phyloP scores from a whole-genome alignment of 1,140 invertebrate genomes.

The Brachionus plicatilis region DNA sequence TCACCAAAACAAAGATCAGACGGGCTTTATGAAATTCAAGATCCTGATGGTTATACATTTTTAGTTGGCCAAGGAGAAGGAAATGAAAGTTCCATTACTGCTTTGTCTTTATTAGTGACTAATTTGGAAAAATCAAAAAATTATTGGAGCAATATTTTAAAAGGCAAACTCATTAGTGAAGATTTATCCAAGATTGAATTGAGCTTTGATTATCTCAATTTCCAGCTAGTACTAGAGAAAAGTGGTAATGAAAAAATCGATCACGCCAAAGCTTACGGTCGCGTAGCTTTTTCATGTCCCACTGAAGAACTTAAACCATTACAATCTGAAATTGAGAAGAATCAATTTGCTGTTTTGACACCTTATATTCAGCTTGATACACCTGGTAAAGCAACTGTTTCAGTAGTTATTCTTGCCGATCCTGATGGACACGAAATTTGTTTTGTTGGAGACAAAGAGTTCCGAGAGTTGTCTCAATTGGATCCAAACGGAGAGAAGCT shows the following conservation, averaged over 20 bases:
- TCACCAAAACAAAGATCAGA: constrained; percentile 65
- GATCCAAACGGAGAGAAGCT: constrained; percentile 66
- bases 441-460: constrained; percentile 93
- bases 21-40: constrained; percentile 62
- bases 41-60: constrained; percentile 86
- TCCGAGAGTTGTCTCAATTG: constrained; percentile 75
- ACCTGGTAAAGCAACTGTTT: constrained; percentile 88
- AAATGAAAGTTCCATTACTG: constrained; percentile 70
- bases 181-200: not conserved
- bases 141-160: constrained; percentile 44
- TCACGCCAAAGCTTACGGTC: constrained; percentile 83
- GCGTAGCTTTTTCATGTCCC: constrained; percentile 87
- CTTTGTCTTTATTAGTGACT: constrained; percentile 72
- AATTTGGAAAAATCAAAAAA: constrained; percentile 68
- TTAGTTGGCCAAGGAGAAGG: constrained; percentile 66
- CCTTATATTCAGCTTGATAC: constrained; percentile 83
- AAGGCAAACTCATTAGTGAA: not conserved
- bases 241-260: constrained; percentile 59
- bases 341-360: constrained; percentile 72
- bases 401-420: constrained; percentile 89
- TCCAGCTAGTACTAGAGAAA: not conserved
- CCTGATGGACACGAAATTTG: constrained; percentile 98
- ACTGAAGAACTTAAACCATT: constrained; percentile 67
- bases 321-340: constrained; percentile 68
- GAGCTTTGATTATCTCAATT: not conserved